Evolutionary conservation across 2,797 vertebrate species (phyloP), one percentile per base, ranked within the genome.

Genomic region (Hydrocynus forskahlii): DNA sequence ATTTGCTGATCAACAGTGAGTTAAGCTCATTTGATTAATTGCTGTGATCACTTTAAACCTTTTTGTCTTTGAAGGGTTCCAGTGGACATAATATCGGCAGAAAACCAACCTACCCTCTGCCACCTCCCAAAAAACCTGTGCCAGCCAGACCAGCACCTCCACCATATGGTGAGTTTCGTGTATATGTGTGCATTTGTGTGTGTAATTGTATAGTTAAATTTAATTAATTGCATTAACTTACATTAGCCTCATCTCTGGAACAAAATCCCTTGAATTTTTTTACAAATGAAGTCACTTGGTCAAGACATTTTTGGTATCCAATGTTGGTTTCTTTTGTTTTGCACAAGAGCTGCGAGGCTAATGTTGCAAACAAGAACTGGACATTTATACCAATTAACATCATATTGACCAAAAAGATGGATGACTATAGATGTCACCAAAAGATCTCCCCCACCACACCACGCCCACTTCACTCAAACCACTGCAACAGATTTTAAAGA

Each of bases 61-160:
- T 72, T 29, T 62, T 75, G 45, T 71, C 52, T 40, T 72, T 72
- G 7, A 90, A 76, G 94, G 89, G 85, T 92, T 84, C 95, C 40
- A 77, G 69, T 1, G 75, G 92, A 92, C n/a, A 94, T 93, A 81
- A 93, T 91, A 79, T 92, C 90, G 92, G 94, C 91, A 93, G 94
- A 92, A 97, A 97, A 88, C 92, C 94, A 12, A 96, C 97, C 85
- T 96, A 94, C 71, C 96, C 96, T 4, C 95, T 93, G 0, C 93
- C 95, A 38, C 96, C 96, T 67, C 95, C 96, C 64, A 98, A 98
- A 95, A 97, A 97, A 88, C 95, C 92, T 76, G 88, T 95, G 64
- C 97, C 97, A 70, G 96, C 95, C 59, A 93, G 97, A 82, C 97
- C 97, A 84, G 96, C 96, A 72, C 97, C 96, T 8, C 86, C 86